Percentiles rank a stretch among this genome's conserved stretches.
These are phyloP conservation scores for Phylloscopus trochiloides DNA, from an alignment of 2,113 vertebrate genomes.

Conservation along the genomic window DNA sequence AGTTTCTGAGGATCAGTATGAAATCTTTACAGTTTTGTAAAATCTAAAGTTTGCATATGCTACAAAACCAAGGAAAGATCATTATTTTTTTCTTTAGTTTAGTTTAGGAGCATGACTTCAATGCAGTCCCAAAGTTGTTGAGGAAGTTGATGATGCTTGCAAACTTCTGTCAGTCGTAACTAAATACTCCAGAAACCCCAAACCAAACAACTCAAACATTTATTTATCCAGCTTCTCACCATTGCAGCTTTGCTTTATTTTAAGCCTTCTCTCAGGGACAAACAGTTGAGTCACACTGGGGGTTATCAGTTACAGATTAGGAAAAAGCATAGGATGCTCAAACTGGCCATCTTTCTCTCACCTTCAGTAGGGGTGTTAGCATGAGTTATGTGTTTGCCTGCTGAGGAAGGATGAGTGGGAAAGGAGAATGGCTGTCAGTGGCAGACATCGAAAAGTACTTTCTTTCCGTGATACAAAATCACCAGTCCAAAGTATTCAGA, in stretches of 20 bases:
- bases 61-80: background rate
- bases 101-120: background rate
- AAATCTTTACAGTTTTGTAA: background rate
- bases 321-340: background rate
- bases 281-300: background rate
- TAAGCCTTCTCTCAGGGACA: background rate
- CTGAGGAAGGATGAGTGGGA: background rate
- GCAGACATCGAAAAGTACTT: background rate
- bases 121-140: background rate
- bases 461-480: background rate
- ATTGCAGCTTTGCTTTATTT: background rate
- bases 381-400: slow-evolving; percentile 39
- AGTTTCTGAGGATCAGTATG: background rate
- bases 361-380: background rate
- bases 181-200: background rate
- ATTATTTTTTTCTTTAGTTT: background rate
- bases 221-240: background rate
- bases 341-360: background rate
- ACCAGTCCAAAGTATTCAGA: background rate
- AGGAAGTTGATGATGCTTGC: background rate
- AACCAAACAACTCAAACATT: background rate
- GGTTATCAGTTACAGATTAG: background rate
- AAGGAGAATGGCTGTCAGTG: background rate
- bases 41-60: background rate
- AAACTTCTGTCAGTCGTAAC: background rate